phyloP scores from a whole-genome alignment of 1,140 invertebrate genomes.

The Drosophila lacertosa region DNA sequence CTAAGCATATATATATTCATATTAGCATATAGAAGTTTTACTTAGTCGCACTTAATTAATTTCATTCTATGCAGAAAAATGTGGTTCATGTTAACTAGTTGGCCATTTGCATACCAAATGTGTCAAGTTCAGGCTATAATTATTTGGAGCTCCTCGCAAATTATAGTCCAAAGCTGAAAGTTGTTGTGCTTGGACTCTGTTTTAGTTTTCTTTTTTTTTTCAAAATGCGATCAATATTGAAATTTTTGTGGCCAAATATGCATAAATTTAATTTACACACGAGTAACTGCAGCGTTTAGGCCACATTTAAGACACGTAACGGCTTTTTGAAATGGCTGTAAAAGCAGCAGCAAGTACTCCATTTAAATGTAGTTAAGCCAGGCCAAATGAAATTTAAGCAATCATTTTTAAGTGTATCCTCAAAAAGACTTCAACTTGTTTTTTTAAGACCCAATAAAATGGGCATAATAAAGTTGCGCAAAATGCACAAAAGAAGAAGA shows the following conservation, averaged over 20 bases:
- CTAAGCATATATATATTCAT: background rate
- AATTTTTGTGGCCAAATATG: constrained; percentile 1
- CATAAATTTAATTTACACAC: constrained; percentile 1
- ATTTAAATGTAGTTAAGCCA: background rate
- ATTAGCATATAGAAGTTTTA: background rate
- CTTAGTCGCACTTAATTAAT: constrained; percentile 22
- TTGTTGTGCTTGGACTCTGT: background rate
- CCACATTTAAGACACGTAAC: background rate
- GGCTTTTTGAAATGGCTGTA: constrained; percentile 1
- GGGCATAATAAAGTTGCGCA: background rate
- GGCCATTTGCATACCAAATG: constrained; percentile 66
- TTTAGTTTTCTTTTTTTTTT: too few relatives aligned
- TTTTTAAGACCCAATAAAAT: background rate
- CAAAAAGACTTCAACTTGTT: background rate
- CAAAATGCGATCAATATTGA: constrained; percentile 1
- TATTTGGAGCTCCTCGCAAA: constrained; percentile 5
- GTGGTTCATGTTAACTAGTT: constrained; percentile 36
- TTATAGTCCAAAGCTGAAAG: background rate
- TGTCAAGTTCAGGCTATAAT: constrained; percentile 51
- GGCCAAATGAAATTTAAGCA: constrained; percentile 2
- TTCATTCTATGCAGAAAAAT: constrained; percentile 12
- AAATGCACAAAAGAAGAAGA: background rate
- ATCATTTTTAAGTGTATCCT: constrained; percentile 3
- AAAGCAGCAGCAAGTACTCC: background rate
- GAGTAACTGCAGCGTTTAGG: background rate